Evolutionary conservation across 2,797 vertebrate genomes (phyloP), one percentile per base, ranked within the genome.

Genomic region (Eospalax fontanierii): DNA sequence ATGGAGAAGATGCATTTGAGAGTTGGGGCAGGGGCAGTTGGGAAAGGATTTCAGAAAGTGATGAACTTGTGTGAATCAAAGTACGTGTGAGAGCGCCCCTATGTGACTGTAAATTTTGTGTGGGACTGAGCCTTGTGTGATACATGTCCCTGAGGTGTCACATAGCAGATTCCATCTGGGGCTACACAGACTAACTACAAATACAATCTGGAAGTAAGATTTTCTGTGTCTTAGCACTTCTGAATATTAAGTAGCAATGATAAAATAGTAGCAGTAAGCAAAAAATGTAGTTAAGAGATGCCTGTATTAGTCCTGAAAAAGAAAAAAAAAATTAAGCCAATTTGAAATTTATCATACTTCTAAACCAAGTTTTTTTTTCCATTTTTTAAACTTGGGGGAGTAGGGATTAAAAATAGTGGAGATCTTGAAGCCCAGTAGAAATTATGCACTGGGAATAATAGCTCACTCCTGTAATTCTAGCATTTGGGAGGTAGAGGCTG

Each of bases 91-190:
- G 63, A 46, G 33, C 87, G 92, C 93, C 85, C 82, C 16, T 93
- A 24, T 84, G 92, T 84, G 91, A 87, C 86, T 96, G 75, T 86
- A 90, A 97, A 92, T 96, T 88, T 73, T 90, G 70, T 96, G 79
- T 90, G 90, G 61, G 57, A 92, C 61, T 43, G 90, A 74, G 68
- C 81, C 30, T 66, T 80, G 43, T 74, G n/a, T 94, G 90, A 93
- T 88, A 75, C 38, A 0, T 74, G 90, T 86, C 35, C 50, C 88
- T 80, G 74, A 96, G 92, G 63, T 93, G 74, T 97, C 84, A 93
- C 66, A 35, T 35, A 88, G 89, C 38, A 85, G 61, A 88, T 94
- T 84, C 57, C 22, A 90, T 81, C 91, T 95, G 57, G 54, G 92
- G 71, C 43, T 92, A 50, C 70, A 84, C 19, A 83, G 65, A 91